phyloP scores from a whole-genome alignment of 23 tunicate genomes.

The Styela clava region DNA sequence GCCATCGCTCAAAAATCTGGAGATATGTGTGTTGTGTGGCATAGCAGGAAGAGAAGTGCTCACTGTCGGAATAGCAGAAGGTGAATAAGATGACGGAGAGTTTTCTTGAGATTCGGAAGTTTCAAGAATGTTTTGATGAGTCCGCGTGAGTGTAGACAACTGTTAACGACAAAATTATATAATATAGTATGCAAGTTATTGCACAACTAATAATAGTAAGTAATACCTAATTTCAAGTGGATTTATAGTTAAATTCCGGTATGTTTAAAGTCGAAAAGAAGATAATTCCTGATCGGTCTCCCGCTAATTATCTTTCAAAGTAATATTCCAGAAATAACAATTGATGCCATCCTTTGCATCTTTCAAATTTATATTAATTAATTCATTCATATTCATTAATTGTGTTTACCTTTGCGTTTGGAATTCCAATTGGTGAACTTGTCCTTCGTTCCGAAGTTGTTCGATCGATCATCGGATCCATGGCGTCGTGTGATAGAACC shows the following conservation, averaged over 20 bases:
- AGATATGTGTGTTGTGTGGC: not conserved
- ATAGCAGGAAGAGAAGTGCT: slow-evolving; percentile 3
- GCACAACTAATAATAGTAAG: not conserved
- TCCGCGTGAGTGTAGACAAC: not conserved
- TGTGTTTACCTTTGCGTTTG: slow-evolving; percentile 3
- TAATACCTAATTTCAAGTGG: too few species aligned
- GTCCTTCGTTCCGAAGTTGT: not conserved
- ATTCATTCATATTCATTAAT: too few species aligned
- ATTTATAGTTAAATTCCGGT: too few species aligned
- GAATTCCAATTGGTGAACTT: slow-evolving; percentile 8
- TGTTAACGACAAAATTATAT: too few species aligned
- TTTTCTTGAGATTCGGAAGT: not conserved
- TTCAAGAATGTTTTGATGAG: not conserved
- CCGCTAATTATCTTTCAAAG: too few species aligned
- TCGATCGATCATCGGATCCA: not conserved
- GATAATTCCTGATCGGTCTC: too few species aligned
- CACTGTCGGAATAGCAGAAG: not conserved
- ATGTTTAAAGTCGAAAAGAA: too few species aligned
- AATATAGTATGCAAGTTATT: not conserved
- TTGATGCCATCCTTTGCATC: too few species aligned
- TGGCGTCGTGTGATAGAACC: not conserved
- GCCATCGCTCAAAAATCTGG: not conserved
- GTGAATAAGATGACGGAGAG: slow-evolving; percentile 13
- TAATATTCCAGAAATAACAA: too few species aligned
- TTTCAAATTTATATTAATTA: too few species aligned